Evolutionary conservation across 2,113 vertebrate genomes (phyloP).

Genomic region (Manacus vitellinus): DNA sequence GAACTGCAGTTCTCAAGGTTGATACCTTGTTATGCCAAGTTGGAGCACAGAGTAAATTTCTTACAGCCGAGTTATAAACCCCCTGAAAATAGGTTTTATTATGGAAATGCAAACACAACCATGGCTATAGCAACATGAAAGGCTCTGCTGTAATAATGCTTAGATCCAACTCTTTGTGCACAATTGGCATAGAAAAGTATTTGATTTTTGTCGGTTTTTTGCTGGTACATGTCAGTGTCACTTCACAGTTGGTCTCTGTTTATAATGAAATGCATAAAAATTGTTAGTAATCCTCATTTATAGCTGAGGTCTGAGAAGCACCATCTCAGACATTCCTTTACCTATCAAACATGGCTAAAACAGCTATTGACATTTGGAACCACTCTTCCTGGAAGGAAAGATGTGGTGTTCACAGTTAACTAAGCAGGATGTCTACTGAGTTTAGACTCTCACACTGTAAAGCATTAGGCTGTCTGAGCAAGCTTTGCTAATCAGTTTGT

Average conservation of each 20-base stretch:
- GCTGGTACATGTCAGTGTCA: constrained; percentile 62
- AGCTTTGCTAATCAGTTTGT: constrained; percentile 43
- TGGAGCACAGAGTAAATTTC: constrained; percentile 54
- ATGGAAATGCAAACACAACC: constrained; percentile 62
- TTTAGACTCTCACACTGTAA: not conserved
- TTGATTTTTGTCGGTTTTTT: constrained; percentile 20
- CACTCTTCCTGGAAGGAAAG: constrained; percentile 16
- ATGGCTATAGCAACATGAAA: constrained; percentile 70
- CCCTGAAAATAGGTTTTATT: constrained; percentile 74
- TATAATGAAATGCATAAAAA: constrained; percentile 57
- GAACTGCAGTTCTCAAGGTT: not conserved
- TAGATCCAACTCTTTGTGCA: constrained; percentile 66
- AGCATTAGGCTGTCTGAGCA: not conserved
- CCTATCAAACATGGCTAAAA: constrained; percentile 58
- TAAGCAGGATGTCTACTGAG: not conserved
- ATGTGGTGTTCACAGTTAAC: constrained; percentile 42
- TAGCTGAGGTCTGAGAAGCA: constrained; percentile 35
- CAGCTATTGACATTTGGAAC: constrained; percentile 63
- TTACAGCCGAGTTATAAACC: constrained; percentile 69
- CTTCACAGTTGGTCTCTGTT: constrained; percentile 59
- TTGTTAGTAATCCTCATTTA: constrained; percentile 66
- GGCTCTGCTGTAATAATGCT: constrained; percentile 58
- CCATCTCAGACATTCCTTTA: constrained; percentile 51
- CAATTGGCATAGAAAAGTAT: constrained; percentile 66
- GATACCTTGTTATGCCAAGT: constrained; percentile 60